Evolutionary conservation across 2,797 vertebrate genomes (phyloP).

Genomic region (Sebastes oblongus): DNA sequence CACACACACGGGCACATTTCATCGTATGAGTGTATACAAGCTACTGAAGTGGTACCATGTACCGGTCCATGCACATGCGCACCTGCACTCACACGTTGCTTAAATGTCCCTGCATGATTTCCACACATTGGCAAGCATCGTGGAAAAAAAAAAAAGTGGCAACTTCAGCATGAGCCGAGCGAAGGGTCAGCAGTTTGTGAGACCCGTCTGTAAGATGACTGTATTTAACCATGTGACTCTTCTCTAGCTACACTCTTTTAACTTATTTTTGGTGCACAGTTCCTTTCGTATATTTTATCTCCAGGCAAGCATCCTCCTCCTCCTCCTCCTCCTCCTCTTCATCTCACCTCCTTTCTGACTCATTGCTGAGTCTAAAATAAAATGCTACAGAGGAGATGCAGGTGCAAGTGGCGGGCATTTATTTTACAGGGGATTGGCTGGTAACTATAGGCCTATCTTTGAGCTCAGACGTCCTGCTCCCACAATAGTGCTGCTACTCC

Average conservation of each 20-base stretch:
- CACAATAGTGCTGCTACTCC: conserved; percentile 45
- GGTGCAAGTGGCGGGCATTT: conserved; percentile 52
- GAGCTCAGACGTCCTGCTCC: conserved; percentile 55
- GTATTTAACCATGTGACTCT: background rate
- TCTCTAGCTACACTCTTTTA: conserved; percentile 1
- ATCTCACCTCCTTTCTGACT: conserved; percentile 64
- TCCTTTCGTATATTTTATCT: conserved; percentile 47
- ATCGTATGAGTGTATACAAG: background rate
- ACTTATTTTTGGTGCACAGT: conserved; percentile 30
- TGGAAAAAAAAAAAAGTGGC: background rate
- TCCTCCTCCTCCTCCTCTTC: conserved; percentile 25
- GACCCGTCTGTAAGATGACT: background rate
- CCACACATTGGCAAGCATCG: background rate
- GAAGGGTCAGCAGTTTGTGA: background rate
- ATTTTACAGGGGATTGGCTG: conserved; percentile 46
- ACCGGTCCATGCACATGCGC: background rate
- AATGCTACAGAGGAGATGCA: conserved; percentile 53
- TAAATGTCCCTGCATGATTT: background rate
- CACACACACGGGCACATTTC: conserved; percentile 9
- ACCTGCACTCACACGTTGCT: background rate
- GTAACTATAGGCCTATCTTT: conserved; percentile 25
- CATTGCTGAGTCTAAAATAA: conserved; percentile 70
- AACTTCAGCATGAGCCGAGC: background rate
- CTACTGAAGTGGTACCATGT: conserved; percentile 1
- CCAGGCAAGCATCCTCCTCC: conserved; percentile 19